These are phyloP conservation scores for Zaprionus nigranus DNA, from an alignment of 1,140 invertebrate genomes.

Conservation along the genomic window DNA sequence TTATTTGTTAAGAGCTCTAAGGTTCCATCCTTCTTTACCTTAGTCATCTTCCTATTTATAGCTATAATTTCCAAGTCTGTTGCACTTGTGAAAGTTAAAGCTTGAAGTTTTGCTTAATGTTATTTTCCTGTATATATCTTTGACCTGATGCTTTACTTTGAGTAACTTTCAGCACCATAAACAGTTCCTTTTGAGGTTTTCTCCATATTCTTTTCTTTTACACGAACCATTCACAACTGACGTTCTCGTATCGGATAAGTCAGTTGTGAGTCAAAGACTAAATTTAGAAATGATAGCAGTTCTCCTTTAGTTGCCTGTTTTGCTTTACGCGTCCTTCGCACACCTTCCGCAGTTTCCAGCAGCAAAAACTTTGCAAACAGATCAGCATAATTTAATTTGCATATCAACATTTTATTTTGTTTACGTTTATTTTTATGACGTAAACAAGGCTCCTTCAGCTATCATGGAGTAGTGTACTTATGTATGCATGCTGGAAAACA, in stretches of 20 bases:
- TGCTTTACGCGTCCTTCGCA: constrained; percentile 11
- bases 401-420: constrained; percentile 64
- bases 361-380: constrained; percentile 41
- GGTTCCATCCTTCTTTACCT: too few relatives aligned
- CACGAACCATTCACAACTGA: background rate
- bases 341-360: constrained; percentile 23
- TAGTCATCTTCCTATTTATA: too few relatives aligned
- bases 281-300: background rate
- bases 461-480: background rate
- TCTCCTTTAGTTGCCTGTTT: background rate
- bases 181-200: background rate
- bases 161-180: background rate
- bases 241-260: background rate
- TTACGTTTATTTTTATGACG: constrained; percentile 59
- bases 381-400: constrained; percentile 63
- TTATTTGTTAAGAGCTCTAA: too few relatives aligned
- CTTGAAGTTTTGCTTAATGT: too few relatives aligned
- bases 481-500: constrained; percentile 7
- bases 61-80: too few relatives aligned
- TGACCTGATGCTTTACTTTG: background rate
- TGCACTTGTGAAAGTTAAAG: too few relatives aligned
- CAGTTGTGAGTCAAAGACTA: background rate
- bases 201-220: background rate
- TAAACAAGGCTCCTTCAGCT: constrained; percentile 38
- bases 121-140: too few relatives aligned